These are phyloP conservation scores for Xenops minutus DNA, from an alignment of 2,797 vertebrate genomes.

Conservation along the genomic window DNA sequence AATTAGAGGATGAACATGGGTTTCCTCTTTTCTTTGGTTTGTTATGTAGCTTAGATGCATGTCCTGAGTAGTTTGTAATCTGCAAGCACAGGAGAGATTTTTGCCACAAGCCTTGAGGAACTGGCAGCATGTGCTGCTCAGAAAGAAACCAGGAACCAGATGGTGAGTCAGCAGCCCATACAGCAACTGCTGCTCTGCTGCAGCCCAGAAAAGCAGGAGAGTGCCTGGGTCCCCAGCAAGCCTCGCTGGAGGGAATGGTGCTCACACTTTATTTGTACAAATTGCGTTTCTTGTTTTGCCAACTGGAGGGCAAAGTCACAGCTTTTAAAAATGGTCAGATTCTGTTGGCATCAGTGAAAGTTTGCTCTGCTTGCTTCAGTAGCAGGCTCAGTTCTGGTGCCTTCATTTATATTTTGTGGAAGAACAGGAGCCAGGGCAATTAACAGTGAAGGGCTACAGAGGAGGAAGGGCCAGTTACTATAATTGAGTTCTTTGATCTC, in stretches of 20 bases:
- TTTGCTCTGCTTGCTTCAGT: not conserved
- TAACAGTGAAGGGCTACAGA: slow-evolving; percentile 5
- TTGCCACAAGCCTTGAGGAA: slow-evolving; percentile 2
- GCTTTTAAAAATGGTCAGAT: slow-evolving; percentile 15
- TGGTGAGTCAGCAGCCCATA: not conserved
- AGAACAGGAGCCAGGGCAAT: slow-evolving; percentile 39
- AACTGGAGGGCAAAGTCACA: slow-evolving; percentile 27
- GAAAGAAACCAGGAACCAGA: slow-evolving; percentile 10
- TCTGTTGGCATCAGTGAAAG: slow-evolving; percentile 35
- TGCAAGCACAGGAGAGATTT: not conserved
- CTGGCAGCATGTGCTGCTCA: not conserved
- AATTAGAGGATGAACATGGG: not conserved
- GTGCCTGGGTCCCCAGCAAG: not conserved
- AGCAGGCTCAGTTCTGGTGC: slow-evolving; percentile 29
- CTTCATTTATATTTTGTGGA: slow-evolving; percentile 13
- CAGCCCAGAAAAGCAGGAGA: not conserved
- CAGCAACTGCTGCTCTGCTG: not conserved
- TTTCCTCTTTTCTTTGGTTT: not conserved
- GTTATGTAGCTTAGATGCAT: not conserved
- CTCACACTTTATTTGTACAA: not conserved
- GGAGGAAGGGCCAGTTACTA: slow-evolving; percentile 29
- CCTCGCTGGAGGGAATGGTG: not conserved
- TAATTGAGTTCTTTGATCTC: slow-evolving; percentile 43
- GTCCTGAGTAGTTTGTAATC: not conserved
- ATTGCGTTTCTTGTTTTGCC: slow-evolving; percentile 2